Evolutionary conservation across 2,113 vertebrate species (phyloP).

Genomic region (Narcine bancroftii): DNA sequence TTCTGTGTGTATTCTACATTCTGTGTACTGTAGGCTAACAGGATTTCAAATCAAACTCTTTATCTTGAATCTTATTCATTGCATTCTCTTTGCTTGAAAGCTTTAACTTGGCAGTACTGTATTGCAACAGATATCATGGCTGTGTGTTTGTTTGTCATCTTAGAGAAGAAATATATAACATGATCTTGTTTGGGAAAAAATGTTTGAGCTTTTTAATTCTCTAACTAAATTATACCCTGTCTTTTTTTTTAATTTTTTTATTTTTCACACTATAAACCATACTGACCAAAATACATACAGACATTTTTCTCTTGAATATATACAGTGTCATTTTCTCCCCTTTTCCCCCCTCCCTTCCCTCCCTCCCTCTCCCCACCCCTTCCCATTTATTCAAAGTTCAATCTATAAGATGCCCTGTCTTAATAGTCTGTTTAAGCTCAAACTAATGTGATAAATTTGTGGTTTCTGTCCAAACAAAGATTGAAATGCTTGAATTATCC

Average conservation of each 20-base stretch:
- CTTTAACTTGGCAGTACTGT: neutral
- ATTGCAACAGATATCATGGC: neutral
- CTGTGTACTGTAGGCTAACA: neutral
- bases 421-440: too few species aligned
- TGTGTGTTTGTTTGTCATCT: neutral
- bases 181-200: neutral
- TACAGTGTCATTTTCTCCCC: too few species aligned
- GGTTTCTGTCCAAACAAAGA: neutral
- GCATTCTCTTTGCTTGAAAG: neutral
- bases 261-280: too few species aligned
- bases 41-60: neutral
- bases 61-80: neutral
- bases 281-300: too few species aligned
- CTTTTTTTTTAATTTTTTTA: too few species aligned
- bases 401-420: too few species aligned
- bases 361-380: too few species aligned
- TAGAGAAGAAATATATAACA: conserved; percentile 4
- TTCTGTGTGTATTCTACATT: neutral
- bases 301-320: too few species aligned
- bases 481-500: neutral
- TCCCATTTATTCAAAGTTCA: too few species aligned
- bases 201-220: neutral
- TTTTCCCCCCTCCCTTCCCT: too few species aligned
- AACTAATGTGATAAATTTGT: neutral
- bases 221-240: neutral